A percentile compares a stretch with the other conserved stretches of the same genome.
Conservation (phyloP, 2,888 invertebrate species). For the Drosophila imparisetae region DNA sequence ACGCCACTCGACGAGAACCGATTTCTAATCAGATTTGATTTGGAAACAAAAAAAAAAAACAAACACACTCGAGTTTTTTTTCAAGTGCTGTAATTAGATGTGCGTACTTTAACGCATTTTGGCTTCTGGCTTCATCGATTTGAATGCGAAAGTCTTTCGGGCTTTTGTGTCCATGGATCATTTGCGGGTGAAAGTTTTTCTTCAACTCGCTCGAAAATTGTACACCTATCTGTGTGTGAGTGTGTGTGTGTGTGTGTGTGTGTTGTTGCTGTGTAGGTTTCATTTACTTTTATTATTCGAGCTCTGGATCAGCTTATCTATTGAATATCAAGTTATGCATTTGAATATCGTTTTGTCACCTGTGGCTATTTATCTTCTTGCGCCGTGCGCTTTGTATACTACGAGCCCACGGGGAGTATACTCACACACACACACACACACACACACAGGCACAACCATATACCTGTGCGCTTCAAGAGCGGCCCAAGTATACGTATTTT, state of each 20-base stretch:
- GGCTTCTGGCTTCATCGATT: constrained; percentile 44
- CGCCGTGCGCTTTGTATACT: constrained; percentile 39
- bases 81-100: constrained; percentile 64
- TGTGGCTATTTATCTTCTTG: constrained; percentile 69
- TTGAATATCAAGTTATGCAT: constrained; percentile 80
- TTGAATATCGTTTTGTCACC: constrained; percentile 76
- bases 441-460: constrained; percentile 1
- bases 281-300: constrained; percentile 67
- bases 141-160: constrained; percentile 40
- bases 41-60: background rate
- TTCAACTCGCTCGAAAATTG: constrained; percentile 53
- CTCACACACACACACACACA: constrained; percentile 12
- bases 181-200: constrained; percentile 76
- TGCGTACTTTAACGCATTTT: constrained; percentile 52
- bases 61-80: background rate
- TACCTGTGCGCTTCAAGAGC: constrained; percentile 35
- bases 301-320: constrained; percentile 71
- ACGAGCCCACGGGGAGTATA: constrained; percentile 63
- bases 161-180: constrained; percentile 67
- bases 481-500: constrained; percentile 8
- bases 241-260: background rate
- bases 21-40: constrained; percentile 71
- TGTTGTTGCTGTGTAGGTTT: constrained; percentile 55
- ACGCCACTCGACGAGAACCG: constrained; percentile 44
- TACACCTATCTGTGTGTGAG: constrained; percentile 1